Evolutionary conservation across 1,140 invertebrate species (phyloP).

Genomic region (Panonychus citri): DNA sequence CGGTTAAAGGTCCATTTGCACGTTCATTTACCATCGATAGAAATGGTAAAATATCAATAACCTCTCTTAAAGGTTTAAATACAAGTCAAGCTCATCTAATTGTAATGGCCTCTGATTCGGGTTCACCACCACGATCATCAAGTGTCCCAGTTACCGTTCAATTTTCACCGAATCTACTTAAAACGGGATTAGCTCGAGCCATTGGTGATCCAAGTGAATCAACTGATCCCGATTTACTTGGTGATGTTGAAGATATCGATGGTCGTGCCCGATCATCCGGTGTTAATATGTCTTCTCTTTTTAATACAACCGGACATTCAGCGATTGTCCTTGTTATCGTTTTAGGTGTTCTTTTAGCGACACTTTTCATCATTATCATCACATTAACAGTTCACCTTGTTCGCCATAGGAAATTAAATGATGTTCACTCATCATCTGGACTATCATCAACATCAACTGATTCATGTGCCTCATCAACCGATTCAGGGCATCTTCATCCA

Average conservation of each 20-base stretch:
- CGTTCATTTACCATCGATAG: constrained; percentile 29
- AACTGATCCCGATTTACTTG: neutral
- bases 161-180: constrained; percentile 26
- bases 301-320: constrained; percentile 4
- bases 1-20: constrained; percentile 13
- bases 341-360: constrained; percentile 40
- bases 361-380: constrained; percentile 45
- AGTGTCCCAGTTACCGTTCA: constrained; percentile 50
- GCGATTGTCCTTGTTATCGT: constrained; percentile 36
- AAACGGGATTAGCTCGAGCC: constrained; percentile 7
- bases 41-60: constrained; percentile 27
- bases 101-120: constrained; percentile 52
- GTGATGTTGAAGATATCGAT: neutral
- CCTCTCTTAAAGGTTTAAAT: constrained; percentile 25
- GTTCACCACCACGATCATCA: constrained; percentile 39
- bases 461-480: neutral
- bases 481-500: neutral
- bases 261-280: neutral
- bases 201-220: constrained; percentile 10
- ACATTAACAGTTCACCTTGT: constrained; percentile 47
- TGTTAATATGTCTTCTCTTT: neutral
- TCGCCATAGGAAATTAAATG: constrained; percentile 25
- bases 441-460: neutral
- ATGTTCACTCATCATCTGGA: neutral
- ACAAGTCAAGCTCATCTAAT: constrained; percentile 39